A percentile compares a stretch with the other conserved stretches of the same genome.
Conservation (phyloP, 2,797 vertebrate species). For the Perodicticus potto region DNA sequence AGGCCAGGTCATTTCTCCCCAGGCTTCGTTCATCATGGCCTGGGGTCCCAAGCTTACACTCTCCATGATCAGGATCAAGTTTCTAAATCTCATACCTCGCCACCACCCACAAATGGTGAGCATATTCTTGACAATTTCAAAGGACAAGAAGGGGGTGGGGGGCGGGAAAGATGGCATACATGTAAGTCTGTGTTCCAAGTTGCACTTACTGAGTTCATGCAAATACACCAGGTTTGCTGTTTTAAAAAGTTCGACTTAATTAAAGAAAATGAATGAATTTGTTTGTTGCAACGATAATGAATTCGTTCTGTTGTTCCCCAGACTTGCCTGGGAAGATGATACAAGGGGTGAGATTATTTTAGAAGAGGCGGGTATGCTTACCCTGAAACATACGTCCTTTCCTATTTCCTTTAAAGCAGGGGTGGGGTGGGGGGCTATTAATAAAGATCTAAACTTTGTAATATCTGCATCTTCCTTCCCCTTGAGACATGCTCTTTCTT, state of each 20-base stretch:
- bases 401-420: background rate
- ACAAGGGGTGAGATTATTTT: background rate
- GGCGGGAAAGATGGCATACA: too few relatives aligned
- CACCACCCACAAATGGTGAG: conserved; percentile 52
- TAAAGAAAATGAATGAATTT: background rate
- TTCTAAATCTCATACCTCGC: conserved; percentile 41
- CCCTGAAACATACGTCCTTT: background rate
- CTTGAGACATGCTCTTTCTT: background rate
- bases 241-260: background rate
- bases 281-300: background rate
- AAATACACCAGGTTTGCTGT: accelerated
- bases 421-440: background rate
- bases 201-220: background rate
- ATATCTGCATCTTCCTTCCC: background rate
- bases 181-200: background rate
- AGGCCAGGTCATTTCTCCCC: background rate
- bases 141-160: background rate
- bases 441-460: background rate
- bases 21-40: background rate
- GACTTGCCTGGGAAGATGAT: background rate
- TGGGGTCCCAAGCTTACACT: background rate
- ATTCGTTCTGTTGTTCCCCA: background rate
- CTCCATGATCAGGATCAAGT: background rate
- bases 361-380: background rate
- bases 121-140: conserved; percentile 71